These are phyloP conservation scores for Bombyx mori DNA, from an alignment of 1,140 invertebrate genomes.

Conservation along the genomic window DNA sequence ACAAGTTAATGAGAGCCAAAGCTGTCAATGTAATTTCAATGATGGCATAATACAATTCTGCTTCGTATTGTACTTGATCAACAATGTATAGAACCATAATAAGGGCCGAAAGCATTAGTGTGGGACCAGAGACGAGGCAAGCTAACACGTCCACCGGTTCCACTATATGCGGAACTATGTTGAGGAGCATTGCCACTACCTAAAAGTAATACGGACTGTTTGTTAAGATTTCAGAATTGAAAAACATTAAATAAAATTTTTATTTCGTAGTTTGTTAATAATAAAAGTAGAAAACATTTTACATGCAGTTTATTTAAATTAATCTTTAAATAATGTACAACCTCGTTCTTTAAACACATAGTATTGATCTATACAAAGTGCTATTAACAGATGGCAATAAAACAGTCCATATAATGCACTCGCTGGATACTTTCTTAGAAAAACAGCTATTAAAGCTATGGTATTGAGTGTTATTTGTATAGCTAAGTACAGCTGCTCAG, in stretches of 20 bases:
- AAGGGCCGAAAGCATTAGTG: constrained; percentile 45
- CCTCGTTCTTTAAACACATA: constrained; percentile 49
- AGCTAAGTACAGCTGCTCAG: constrained; percentile 47
- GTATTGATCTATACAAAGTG: constrained; percentile 45
- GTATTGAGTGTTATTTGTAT: constrained; percentile 36
- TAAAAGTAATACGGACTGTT: constrained; percentile 41
- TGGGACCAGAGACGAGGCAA: constrained; percentile 47
- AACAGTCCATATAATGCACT: constrained; percentile 41
- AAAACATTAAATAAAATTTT: not conserved
- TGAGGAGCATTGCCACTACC: constrained; percentile 59
- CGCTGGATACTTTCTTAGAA: constrained; percentile 17
- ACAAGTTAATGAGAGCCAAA: constrained; percentile 32
- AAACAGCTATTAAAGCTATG: constrained; percentile 22
- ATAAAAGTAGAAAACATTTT: not conserved
- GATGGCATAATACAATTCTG: constrained; percentile 50
- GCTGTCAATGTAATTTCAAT: constrained; percentile 39
- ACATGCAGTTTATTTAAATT: not conserved
- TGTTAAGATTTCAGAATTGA: not conserved
- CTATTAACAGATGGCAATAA: constrained; percentile 46
- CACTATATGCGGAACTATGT: constrained; percentile 56
- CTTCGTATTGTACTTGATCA: constrained; percentile 53
- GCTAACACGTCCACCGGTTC: constrained; percentile 39
- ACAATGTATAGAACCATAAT: constrained; percentile 55
- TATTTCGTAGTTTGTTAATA: not conserved
- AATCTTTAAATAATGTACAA: constrained; percentile 23